These are phyloP conservation scores for Teinopalpus imperialis DNA, from an alignment of 2,888 invertebrate species.

Conservation along the genomic window DNA sequence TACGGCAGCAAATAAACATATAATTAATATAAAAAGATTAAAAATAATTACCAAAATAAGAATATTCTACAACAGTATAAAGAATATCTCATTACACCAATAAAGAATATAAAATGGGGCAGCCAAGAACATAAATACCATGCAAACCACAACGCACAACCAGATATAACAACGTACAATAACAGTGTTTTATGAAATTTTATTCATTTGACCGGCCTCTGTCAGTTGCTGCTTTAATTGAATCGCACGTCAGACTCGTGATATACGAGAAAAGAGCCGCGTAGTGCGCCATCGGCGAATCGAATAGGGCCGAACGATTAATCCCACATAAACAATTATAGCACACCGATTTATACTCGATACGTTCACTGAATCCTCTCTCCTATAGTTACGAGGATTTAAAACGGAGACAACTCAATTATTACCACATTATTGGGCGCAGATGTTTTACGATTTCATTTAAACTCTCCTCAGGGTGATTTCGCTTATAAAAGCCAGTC, in stretches of 20 bases:
- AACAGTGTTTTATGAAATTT: conserved; percentile 36
- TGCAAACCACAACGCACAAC: conserved; percentile 33
- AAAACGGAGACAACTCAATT: conserved; percentile 37
- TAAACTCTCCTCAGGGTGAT: conserved; percentile 48
- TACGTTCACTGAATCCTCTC: conserved; percentile 55
- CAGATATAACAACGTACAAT: conserved; percentile 31
- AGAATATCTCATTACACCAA: background rate
- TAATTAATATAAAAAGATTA: no score
- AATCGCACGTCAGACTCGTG: conserved; percentile 61
- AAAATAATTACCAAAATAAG: no score
- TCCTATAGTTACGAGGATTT: conserved; percentile 32
- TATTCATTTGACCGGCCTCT: conserved; percentile 48
- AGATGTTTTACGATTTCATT: conserved; percentile 61
- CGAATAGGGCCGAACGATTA: conserved; percentile 53
- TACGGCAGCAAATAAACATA: no score
- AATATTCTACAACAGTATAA: no score
- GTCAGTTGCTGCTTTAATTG: conserved; percentile 67
- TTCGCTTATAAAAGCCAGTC: conserved; percentile 36
- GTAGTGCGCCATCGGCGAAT: conserved; percentile 40
- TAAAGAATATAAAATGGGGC: conserved; percentile 11
- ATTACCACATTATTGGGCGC: conserved; percentile 33
- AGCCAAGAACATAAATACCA: conserved; percentile 32
- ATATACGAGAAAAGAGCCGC: conserved; percentile 54
- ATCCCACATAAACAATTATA: conserved; percentile 65
- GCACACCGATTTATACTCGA: conserved; percentile 60